These are phyloP conservation scores for Pachyramphus minor DNA, from an alignment of 2,113 vertebrate species.

Conservation along the genomic window DNA sequence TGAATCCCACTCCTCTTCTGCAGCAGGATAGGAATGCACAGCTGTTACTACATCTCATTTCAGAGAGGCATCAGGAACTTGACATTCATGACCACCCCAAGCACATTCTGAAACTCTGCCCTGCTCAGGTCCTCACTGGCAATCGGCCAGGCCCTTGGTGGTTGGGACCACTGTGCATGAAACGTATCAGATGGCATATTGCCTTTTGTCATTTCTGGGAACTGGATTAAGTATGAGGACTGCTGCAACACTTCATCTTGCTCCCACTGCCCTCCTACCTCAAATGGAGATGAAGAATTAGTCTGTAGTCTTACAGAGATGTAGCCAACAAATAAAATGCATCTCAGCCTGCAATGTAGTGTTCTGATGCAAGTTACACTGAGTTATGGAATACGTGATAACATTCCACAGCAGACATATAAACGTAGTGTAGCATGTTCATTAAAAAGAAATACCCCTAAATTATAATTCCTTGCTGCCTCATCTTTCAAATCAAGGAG, in stretches of 20 bases:
- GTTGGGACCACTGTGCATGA: background rate
- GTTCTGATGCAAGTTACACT: background rate
- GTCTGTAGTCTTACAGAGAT: background rate
- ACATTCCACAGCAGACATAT: background rate
- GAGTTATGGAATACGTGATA: background rate
- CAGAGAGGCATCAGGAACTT: slow-evolving; percentile 26
- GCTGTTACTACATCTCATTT: slow-evolving; percentile 46
- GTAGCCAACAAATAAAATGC: background rate
- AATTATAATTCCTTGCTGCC: background rate
- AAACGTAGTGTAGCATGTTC: background rate
- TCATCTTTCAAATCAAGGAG: background rate
- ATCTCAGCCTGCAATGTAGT: background rate
- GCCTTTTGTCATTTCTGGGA: slow-evolving; percentile 48
- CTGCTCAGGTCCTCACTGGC: background rate
- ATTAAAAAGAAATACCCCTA: background rate
- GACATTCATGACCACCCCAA: slow-evolving; percentile 18
- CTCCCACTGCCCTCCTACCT: background rate
- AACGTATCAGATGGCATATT: background rate
- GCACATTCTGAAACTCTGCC: slow-evolving; percentile 34
- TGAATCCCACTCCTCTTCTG: background rate
- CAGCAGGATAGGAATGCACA: background rate
- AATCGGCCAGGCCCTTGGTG: background rate
- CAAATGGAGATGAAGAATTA: background rate
- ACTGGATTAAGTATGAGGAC: background rate
- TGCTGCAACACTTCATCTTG: background rate